Conservation (phyloP, 30 jellyfish, hydroid and myxozoan genomes). For the Turritopsis dohrnii region DNA sequence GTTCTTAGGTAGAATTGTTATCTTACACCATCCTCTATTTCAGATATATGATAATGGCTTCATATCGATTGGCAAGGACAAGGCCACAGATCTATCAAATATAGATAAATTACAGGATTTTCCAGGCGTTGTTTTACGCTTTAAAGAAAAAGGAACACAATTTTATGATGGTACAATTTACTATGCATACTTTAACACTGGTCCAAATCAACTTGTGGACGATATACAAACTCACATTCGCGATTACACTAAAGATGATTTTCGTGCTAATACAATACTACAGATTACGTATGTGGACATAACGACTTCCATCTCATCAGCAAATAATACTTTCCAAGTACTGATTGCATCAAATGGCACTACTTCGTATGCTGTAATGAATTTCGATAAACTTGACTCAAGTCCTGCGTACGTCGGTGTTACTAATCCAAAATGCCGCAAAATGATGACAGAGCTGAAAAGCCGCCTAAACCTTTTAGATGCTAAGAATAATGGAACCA, state of each 20-base stretch:
- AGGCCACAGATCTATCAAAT: not conserved
- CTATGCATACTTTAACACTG: not conserved
- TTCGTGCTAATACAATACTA: not conserved
- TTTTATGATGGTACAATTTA: not conserved
- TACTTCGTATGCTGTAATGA: not conserved
- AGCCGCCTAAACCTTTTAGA: not conserved
- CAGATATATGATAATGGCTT: not conserved
- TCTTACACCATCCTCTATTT: too few relatives aligned
- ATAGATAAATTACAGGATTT: not conserved
- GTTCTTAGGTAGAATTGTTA: too few relatives aligned
- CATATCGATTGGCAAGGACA: not conserved
- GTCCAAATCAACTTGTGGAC: not conserved
- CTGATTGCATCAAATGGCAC: not conserved
- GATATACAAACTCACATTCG: not conserved
- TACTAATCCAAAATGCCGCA: not conserved
- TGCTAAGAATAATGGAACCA: not conserved
- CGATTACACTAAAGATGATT: not conserved
- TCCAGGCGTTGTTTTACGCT: not conserved
- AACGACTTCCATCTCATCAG: not conserved
- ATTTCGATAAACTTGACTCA: not conserved
- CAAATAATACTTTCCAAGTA: not conserved
- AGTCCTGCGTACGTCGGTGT: not conserved
- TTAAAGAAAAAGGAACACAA: not conserved
- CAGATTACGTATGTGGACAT: not conserved
- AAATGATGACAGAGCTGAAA: not conserved